These are phyloP conservation scores for Greenwoodochromis staneri DNA, from an alignment of 2,113 vertebrate genomes.

Conservation along the genomic window DNA sequence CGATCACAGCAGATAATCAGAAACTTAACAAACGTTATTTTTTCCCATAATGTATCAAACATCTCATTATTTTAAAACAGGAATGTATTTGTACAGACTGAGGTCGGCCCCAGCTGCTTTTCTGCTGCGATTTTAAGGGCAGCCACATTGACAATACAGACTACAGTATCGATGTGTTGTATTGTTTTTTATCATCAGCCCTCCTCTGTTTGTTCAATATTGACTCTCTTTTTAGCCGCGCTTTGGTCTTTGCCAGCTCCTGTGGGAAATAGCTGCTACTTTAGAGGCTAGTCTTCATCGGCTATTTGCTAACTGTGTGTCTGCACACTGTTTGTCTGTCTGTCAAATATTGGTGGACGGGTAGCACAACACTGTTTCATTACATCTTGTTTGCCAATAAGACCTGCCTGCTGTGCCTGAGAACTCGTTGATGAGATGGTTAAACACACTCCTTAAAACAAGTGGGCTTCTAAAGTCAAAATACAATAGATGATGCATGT, in stretches of 20 bases:
- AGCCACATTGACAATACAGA: neutral
- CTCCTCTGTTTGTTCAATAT: neutral
- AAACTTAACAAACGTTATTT: neutral
- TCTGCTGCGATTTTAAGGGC: neutral
- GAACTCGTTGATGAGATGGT: neutral
- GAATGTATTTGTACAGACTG: neutral
- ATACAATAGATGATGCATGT: neutral
- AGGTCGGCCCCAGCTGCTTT: neutral
- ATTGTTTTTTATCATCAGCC: neutral
- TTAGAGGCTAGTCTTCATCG: neutral
- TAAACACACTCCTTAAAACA: neutral
- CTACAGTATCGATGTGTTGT: neutral
- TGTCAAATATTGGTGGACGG: neutral
- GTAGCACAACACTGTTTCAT: neutral
- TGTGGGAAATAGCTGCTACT: neutral
- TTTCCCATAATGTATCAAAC: neutral
- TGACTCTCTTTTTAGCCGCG: neutral
- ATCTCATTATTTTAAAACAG: neutral
- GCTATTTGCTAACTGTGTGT: neutral
- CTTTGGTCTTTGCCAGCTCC: neutral
- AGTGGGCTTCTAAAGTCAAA: neutral
- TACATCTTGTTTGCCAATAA: neutral
- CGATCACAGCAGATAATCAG: neutral
- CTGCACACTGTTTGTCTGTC: neutral
- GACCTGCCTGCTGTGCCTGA: neutral